Evolutionary conservation across 2,888 invertebrate species (phyloP), one percentile per base, ranked within the genome.

Genomic region (Philhelius pedissequus): DNA sequence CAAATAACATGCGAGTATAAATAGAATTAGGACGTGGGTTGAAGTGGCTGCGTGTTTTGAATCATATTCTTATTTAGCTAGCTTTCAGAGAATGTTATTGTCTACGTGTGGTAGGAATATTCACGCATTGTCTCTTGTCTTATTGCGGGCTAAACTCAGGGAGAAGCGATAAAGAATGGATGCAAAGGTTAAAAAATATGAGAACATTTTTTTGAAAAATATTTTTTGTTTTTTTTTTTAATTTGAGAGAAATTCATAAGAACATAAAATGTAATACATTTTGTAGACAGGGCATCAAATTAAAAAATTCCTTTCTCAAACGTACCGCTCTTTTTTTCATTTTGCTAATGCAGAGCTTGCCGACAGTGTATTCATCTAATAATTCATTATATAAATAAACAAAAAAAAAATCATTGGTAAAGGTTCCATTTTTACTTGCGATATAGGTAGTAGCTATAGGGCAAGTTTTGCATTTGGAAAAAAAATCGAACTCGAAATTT

Each of bases 1-100:
- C 40, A 22, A 22, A 43, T 20, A 32, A 64, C 64, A 64, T 64
- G 7, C 22, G 48, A n/a, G 22, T 25, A 48, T 64, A 64, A 64
- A 64, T 64, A 64, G 64, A 64, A 48, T 64, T 25, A 22, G 56
- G 48, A 71, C 48, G 71, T 58, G 70, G 45, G 20, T 27, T 22
- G 1, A 35, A 60, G 62, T 30, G 20, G 35, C 13, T 38, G 27
- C 50, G 27, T 62, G 60, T 62, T 52, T 48, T 9, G 45, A 71
- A 45, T 50, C 35, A 22, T 35, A n/a, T n/a, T n/a, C 20, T 60
- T 22, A 6, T 40, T n/a, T n/a, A 25, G 7, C 9, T n/a, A 40
- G n/a, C n/a, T 22, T 5, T 38, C 3, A 22, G n/a, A 22, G n/a
- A 38, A 56, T 20, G 18, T 20, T 56, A 56, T 56, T 64, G 25